A percentile compares a stretch with the other conserved stretches of the same genome.
phyloP scores from a whole-genome alignment of 2,888 invertebrate genomes.

The Drosophila basisetae region DNA sequence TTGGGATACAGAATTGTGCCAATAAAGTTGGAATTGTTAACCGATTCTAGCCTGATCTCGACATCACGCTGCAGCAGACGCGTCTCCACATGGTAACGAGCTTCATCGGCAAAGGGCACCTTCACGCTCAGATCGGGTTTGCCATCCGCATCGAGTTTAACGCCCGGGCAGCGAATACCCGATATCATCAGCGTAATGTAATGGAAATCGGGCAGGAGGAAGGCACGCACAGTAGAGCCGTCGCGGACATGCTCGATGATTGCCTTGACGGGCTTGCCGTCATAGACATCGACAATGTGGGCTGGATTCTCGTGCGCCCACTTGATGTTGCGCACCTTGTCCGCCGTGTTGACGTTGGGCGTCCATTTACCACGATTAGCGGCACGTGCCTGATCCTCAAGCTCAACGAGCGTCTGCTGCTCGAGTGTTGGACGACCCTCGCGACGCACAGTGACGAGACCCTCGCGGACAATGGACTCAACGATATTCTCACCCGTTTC shows the following conservation, averaged over 20 bases:
- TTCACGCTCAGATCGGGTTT: slow-evolving; percentile 89
- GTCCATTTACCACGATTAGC: slow-evolving; percentile 95
- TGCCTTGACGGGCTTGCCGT: slow-evolving; percentile 94
- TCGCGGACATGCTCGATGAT: slow-evolving; percentile 99
- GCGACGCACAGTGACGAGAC: slow-evolving; percentile 92
- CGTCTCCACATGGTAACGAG: slow-evolving; percentile 96
- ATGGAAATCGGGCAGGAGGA: slow-evolving; percentile 95
- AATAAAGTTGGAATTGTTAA: slow-evolving; percentile 96
- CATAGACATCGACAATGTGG: slow-evolving; percentile 93
- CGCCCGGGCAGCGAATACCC: slow-evolving; percentile 94
- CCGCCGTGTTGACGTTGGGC: slow-evolving; percentile 85
- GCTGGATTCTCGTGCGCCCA: slow-evolving; percentile 95
- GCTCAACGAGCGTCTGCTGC: slow-evolving; percentile 90
- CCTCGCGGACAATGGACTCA: slow-evolving; percentile 95
- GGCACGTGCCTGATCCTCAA: slow-evolving; percentile 95
- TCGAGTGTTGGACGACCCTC: slow-evolving; percentile 90
- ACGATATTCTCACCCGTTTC: slow-evolving; percentile 94
- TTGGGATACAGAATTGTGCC: slow-evolving; percentile 97
- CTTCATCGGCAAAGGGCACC: slow-evolving; percentile 93
- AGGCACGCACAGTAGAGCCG: slow-evolving; percentile 97
- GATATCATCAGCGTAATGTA: slow-evolving; percentile 98
- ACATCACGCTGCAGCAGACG: slow-evolving; percentile 96
- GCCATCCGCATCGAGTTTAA: slow-evolving; percentile 91
- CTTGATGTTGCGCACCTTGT: slow-evolving; percentile 93
- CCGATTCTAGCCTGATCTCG: slow-evolving; percentile 95